phyloP scores from a whole-genome alignment of 2,888 invertebrate genomes.

The Gibbula magus region DNA sequence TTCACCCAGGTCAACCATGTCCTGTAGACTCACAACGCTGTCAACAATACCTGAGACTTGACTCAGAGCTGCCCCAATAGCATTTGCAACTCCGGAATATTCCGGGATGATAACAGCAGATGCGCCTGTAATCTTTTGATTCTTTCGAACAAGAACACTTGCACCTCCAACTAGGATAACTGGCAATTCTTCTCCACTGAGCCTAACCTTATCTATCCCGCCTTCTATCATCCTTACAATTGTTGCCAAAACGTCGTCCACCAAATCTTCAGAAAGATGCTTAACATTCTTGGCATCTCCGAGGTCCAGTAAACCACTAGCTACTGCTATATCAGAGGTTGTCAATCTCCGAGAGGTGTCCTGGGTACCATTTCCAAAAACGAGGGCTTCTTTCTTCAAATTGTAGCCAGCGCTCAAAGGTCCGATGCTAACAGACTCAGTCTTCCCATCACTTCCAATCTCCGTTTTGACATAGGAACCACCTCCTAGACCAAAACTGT shows the following conservation, averaged over 20 bases:
- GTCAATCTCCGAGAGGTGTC: conserved; percentile 50
- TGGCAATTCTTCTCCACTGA: conserved; percentile 55
- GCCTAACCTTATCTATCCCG: conserved; percentile 63
- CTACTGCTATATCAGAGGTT: conserved; percentile 70
- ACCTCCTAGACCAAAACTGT: conserved; percentile 71
- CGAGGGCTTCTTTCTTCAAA: conserved; percentile 37
- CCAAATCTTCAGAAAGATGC: conserved; percentile 43
- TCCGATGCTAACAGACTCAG: conserved; percentile 49
- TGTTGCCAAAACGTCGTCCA: conserved; percentile 44
- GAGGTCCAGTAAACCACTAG: conserved; percentile 53
- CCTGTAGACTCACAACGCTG: conserved; percentile 51
- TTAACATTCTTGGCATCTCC: conserved; percentile 48
- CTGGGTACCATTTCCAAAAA: neutral
- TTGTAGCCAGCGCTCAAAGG: conserved; percentile 69
- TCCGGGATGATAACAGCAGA: conserved; percentile 50
- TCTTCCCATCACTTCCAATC: conserved; percentile 8
- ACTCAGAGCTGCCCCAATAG: conserved; percentile 72
- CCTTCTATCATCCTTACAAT: conserved; percentile 59
- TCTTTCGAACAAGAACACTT: conserved; percentile 57
- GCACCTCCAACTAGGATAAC: conserved; percentile 71
- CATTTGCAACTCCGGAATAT: conserved; percentile 69
- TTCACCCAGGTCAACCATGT: conserved; percentile 36
- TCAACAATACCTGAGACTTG: conserved; percentile 65
- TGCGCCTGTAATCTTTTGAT: conserved; percentile 47
- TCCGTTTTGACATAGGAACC: conserved; percentile 65